Conservation (phyloP, 2,797 vertebrate species). For the Acanthurus tractus region DNA sequence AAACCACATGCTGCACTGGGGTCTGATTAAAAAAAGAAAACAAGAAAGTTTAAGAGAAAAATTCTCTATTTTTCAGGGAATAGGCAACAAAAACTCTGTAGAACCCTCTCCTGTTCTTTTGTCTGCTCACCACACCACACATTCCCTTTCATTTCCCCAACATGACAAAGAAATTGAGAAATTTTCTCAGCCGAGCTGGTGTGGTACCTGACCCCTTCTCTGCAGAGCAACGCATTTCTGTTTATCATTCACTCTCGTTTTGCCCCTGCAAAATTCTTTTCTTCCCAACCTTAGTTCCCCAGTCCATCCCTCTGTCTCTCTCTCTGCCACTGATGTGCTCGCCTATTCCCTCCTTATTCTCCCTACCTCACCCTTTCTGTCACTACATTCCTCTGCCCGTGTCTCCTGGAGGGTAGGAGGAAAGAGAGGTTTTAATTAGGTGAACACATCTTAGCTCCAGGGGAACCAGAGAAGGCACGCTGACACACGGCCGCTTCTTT, state of each 20-base stretch:
- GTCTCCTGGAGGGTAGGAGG: conserved; percentile 67
- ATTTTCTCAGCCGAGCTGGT: conserved; percentile 56
- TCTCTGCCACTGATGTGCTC: conserved; percentile 26
- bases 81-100: conserved; percentile 1
- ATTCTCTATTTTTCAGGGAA: conserved; percentile 42
- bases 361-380: conserved; percentile 47
- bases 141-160: conserved; percentile 17
- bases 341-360: conserved; percentile 28
- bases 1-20: conserved; percentile 20
- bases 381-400: conserved; percentile 55
- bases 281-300: conserved; percentile 22
- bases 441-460: conserved; percentile 72
- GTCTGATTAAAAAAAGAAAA: conserved; percentile 18
- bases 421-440: conserved; percentile 82
- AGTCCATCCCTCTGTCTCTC: conserved; percentile 26
- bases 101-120: conserved; percentile 2
- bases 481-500: conserved; percentile 59
- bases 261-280: conserved; percentile 31
- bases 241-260: conserved; percentile 54
- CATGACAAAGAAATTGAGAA: conserved; percentile 35
- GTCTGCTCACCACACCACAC: conserved; percentile 27
- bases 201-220: conserved; percentile 53
- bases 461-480: conserved; percentile 69
- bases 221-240: conserved; percentile 45
- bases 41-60: conserved; percentile 39